phyloP scores from a whole-genome alignment of 2,113 vertebrate species.

The Carettochelys insculpta region DNA sequence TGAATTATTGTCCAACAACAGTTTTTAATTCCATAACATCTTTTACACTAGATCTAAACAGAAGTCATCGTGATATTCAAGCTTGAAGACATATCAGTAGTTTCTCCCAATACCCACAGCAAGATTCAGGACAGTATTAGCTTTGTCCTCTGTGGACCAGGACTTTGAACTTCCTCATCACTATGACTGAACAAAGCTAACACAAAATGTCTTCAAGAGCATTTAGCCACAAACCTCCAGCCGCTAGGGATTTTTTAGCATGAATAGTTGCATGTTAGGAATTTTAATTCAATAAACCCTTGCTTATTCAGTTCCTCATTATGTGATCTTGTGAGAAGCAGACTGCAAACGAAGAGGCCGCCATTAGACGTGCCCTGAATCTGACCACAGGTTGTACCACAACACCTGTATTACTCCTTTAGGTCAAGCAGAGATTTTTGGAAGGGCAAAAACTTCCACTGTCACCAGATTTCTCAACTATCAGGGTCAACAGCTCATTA shows the following conservation, averaged over 20 bases:
- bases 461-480: background rate
- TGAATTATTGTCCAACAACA: background rate
- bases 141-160: accelerated
- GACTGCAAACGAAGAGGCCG: background rate
- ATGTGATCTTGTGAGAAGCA: accelerated
- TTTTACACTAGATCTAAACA: background rate
- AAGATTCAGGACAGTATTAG: background rate
- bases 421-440: background rate
- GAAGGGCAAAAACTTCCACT: background rate
- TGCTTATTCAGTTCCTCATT: background rate
- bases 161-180: background rate
- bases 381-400: background rate
- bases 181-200: background rate
- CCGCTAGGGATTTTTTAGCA: constrained; percentile 8
- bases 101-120: accelerated
- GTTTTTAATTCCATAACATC: background rate
- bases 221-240: background rate
- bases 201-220: constrained; percentile 18
- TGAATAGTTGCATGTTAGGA: background rate
- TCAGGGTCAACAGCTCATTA: background rate
- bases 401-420: background rate
- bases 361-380: background rate
- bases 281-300: constrained; percentile 25
- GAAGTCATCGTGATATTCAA: background rate
- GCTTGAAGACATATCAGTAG: background rate